Evolutionary conservation across 2,113 vertebrate species (phyloP), one percentile per base, ranked within the genome.

Genomic region (Indicator indicator): DNA sequence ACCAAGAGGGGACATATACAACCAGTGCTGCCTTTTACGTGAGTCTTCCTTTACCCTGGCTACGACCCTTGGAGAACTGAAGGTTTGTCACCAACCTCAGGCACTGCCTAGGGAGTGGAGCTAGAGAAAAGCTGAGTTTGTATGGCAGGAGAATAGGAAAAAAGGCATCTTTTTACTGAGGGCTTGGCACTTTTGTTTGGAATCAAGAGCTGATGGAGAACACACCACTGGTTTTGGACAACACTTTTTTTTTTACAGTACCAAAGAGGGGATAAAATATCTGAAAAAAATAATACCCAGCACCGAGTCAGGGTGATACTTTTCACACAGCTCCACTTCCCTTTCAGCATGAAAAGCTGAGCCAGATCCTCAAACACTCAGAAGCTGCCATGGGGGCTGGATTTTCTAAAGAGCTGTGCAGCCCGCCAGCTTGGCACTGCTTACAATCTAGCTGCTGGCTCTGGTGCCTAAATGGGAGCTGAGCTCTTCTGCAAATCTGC

Each of bases 401-500:
- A 64, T 91, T 92, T 95, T 89, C 58, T 75, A 4, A 88, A 82
- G 67, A 90, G 20, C 40, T 82, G 55, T 82, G 69, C 64, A 83
- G 52, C 56, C n/a, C 2, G 9, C 50, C 70, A 89, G 77, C 63
- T 86, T 89, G 89, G 83, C 93, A 68, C 20, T 64, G 67, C 64
- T 86, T 60, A 77, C 86, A 77, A 78, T 93, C 93, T 38, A 83
- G 75, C 67, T n/a, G 40, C 84, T 48, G 84, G 58, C 77, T 95
- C 74, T 80, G 72, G 54, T 97, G 89, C 65, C 76, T 86, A 90
- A 90, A 94, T 86, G 70, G 91, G 93, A 96, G 88, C 83, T 91
- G 85, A 96, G 93, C 91, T 89, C 44, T 71, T 89, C 55, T 95
- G 95, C 94, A 97, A 78, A 91, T 69, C 73, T 86, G 75, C 85